phyloP scores from a whole-genome alignment of 2,113 vertebrate genomes.

The Pseudonaja textilis region DNA sequence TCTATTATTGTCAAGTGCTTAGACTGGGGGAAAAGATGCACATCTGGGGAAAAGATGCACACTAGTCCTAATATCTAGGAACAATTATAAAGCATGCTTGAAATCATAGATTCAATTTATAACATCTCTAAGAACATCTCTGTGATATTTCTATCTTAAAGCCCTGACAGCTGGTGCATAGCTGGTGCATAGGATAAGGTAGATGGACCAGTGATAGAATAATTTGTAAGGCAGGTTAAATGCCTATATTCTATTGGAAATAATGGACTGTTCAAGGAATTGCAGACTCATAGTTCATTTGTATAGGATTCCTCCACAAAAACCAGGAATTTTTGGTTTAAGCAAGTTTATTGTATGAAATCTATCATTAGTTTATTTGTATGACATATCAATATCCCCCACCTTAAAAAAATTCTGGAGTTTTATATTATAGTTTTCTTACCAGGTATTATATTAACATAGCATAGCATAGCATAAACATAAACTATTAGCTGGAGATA shows the following conservation, averaged over 20 bases:
- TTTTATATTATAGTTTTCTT: slow-evolving; percentile 30
- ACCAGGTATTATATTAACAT: neutral
- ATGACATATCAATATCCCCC: neutral
- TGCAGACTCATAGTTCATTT: too few species aligned
- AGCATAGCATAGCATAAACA: neutral
- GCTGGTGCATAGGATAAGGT: neutral
- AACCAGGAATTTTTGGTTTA: neutral
- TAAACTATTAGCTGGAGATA: slow-evolving; percentile 47
- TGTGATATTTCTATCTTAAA: neutral
- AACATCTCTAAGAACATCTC: neutral
- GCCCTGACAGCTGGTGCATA: neutral
- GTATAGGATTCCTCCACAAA: neutral
- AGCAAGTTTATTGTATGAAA: neutral
- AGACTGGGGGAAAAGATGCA: too few species aligned
- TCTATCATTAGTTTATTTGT: slow-evolving; percentile 10
- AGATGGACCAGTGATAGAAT: neutral
- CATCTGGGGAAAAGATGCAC: neutral
- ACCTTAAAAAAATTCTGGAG: neutral
- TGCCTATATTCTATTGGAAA: neutral
- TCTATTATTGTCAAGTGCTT: neutral
- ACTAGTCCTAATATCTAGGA: neutral
- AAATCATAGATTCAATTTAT: neutral
- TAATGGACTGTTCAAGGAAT: neutral
- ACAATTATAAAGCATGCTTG: neutral
- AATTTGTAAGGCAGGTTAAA: neutral